Conservation (phyloP, 2,888 invertebrate genomes). For the Baccha elongata region DNA sequence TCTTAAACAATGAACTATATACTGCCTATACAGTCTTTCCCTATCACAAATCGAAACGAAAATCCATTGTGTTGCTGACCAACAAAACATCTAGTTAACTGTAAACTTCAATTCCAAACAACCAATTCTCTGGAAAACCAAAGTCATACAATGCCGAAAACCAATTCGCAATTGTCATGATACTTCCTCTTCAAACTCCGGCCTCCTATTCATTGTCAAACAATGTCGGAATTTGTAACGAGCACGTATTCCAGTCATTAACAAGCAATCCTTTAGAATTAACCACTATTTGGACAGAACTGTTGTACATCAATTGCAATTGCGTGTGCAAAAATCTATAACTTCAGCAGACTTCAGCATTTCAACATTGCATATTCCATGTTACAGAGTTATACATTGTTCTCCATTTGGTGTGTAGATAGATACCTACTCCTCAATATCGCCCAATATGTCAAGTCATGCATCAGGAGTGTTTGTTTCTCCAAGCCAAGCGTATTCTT, state of each 20-base stretch:
- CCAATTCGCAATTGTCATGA: constrained; percentile 48
- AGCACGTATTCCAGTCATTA: constrained; percentile 58
- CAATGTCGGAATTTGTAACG: constrained; percentile 57
- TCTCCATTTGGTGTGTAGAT: neutral
- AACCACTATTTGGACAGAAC: constrained; percentile 44
- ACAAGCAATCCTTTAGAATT: constrained; percentile 52
- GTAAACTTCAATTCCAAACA: constrained; percentile 13
- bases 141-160: constrained; percentile 36
- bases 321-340: constrained; percentile 67
- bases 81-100: neutral
- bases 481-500: constrained; percentile 49
- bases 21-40: too few relatives aligned
- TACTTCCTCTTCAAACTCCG: constrained; percentile 11
- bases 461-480: constrained; percentile 60
- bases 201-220: constrained; percentile 42
- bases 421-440: constrained; percentile 49
- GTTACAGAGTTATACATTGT: constrained; percentile 11
- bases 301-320: constrained; percentile 45
- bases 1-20: too few relatives aligned
- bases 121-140: neutral
- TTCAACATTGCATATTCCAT: too few relatives aligned
- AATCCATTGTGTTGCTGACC: neutral
- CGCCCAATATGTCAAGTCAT: constrained; percentile 68
- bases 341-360: constrained; percentile 14
- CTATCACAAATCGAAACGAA: neutral